Evolutionary conservation across 2,888 invertebrate species (phyloP), one percentile per base, ranked within the genome.

Genomic region (Platycnemis pennipes): DNA sequence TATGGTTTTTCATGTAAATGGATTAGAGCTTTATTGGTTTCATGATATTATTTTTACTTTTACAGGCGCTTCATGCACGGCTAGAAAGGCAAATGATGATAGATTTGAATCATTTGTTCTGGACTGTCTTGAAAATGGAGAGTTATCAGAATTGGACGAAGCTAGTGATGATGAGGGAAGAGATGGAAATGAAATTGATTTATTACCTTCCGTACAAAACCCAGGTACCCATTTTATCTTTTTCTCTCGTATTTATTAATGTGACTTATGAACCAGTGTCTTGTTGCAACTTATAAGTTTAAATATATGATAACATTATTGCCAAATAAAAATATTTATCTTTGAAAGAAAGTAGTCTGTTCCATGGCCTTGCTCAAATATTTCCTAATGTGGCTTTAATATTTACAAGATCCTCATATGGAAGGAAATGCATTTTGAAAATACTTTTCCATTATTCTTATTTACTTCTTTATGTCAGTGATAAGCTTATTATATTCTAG

Each of bases 101-200:
- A n/a, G 42, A 31, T 85, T 85, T 85, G 85, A 85, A 85, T 85
- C 85, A 37, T 85, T 85, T 42, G 42, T 85, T 8, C 85, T 85
- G 85, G 85, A 85, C 85, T 31, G 31, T 85, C 85, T 85, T 7
- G 85, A 85, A 85, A 85, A 85, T 85, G 85, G 85, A 42, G 85
- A 85, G 19, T 37, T 85, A 19, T 85, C 85, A 37, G 31, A 85
- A 85, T 16, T 85, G 2, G 85, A 85, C 19, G 85, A 19, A 85
- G 31, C 31, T 42, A 85, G 85, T 85, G 85, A 85, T 42, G 85
- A 85, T 42, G 85, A 85, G 42, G 85, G 85, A 85, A 85, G 37
- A n/a, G 85, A 85, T 31, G 85, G 85, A 85, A 37, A 85, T 85
- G 85, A 85, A 85, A 85, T 85, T 42, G 42, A 85, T 37, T 31